phyloP scores from a whole-genome alignment of 2,888 invertebrate genomes.

The Meteorus colon region DNA sequence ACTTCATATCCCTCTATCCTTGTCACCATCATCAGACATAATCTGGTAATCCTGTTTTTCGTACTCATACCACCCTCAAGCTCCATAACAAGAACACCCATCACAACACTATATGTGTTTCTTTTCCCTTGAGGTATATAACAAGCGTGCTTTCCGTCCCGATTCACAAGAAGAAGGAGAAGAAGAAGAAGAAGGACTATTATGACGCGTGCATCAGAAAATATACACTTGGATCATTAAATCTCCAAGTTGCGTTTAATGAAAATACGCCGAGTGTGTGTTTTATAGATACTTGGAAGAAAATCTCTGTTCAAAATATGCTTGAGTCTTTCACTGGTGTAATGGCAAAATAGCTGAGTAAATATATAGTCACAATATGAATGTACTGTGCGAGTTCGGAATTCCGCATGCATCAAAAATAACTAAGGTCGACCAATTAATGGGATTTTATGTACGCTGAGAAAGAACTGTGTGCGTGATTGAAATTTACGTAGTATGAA shows the following conservation, averaged over 20 bases:
- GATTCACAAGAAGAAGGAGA: constrained; percentile 7
- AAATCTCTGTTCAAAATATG: neutral
- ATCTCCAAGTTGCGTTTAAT: constrained; percentile 30
- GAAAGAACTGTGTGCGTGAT: constrained; percentile 23
- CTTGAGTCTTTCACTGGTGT: neutral
- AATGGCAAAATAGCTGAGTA: constrained; percentile 30
- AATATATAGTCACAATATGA: constrained; percentile 26
- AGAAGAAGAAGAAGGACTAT: constrained; percentile 46
- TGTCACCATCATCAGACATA: constrained; percentile 4
- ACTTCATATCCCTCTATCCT: neutral
- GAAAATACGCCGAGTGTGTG: constrained; percentile 35
- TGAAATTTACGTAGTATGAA: neutral
- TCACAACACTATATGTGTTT: constrained; percentile 25
- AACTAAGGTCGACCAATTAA: neutral
- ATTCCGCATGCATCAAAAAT: constrained; percentile 17
- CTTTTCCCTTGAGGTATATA: constrained; percentile 23
- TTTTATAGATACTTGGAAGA: constrained; percentile 31
- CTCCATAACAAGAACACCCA: constrained; percentile 36
- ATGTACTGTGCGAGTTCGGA: neutral
- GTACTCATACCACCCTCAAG: constrained; percentile 35
- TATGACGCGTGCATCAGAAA: constrained; percentile 49
- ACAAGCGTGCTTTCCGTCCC: constrained; percentile 24
- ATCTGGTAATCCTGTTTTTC: constrained; percentile 32
- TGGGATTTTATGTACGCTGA: neutral
- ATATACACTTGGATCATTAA: constrained; percentile 36